Evolutionary conservation across 2,113 vertebrate species (phyloP).

Genomic region (Datnioides undecimradiatus): DNA sequence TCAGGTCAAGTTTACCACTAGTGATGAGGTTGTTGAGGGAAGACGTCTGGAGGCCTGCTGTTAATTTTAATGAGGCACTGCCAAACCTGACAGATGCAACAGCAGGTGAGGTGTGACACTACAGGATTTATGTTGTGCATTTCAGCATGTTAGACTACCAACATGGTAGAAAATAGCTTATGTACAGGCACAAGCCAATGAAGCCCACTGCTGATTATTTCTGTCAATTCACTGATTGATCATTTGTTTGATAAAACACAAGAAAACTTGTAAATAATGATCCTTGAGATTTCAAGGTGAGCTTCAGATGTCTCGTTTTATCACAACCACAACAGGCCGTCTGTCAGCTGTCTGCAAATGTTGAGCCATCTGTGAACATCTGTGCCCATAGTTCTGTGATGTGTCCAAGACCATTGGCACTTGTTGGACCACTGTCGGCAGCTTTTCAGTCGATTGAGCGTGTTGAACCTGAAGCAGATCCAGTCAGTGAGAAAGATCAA

Average conservation of each 20-base stretch:
- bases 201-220: not conserved
- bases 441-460: no score
- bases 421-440: no score
- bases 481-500: no score
- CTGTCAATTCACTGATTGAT: not conserved
- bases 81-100: slow-evolving; percentile 1
- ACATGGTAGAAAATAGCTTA: not conserved
- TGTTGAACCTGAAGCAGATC: no score
- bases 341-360: no score
- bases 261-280: not conserved
- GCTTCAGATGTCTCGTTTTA: not conserved
- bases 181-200: not conserved
- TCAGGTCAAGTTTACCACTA: not conserved
- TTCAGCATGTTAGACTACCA: not conserved
- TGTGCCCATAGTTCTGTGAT: no score
- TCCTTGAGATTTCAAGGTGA: not conserved
- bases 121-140: not conserved
- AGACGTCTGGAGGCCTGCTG: slow-evolving; percentile 7
- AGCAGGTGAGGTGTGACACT: not conserved
- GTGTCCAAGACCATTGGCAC: no score
- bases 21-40: not conserved
- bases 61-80: slow-evolving; percentile 10
- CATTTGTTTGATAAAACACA: not conserved
- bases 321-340: no score
- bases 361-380: no score